Percentiles rank a stretch among this genome's conserved stretches.
These are phyloP conservation scores for Psammodynastes pulverulentus DNA, from an alignment of 2,113 vertebrate species.

Conservation along the genomic window DNA sequence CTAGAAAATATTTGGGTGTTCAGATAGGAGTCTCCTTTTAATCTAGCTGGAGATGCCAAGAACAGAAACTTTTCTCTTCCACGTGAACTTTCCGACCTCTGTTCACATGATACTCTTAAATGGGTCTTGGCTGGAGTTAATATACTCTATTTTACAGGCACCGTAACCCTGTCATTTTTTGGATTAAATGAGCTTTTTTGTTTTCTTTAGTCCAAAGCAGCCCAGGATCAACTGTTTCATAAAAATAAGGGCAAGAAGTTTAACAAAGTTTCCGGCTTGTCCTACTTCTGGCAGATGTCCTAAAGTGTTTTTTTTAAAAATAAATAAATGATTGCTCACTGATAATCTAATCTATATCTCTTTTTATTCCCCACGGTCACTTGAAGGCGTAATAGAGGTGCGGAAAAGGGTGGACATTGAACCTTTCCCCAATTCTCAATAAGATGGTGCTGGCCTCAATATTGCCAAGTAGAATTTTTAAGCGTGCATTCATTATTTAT, in stretches of 20 bases:
- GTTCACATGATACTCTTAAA: not conserved
- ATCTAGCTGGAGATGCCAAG: not conserved
- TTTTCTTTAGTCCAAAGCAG: not conserved
- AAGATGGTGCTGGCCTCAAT: not conserved
- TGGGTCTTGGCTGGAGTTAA: not conserved
- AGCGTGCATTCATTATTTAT: not conserved
- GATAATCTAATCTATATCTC: not conserved
- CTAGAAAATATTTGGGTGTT: not conserved
- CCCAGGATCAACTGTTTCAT: not conserved
- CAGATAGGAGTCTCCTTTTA: not conserved
- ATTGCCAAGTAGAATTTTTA: not conserved
- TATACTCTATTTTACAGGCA: not conserved
- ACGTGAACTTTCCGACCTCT: not conserved
- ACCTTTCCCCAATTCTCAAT: not conserved
- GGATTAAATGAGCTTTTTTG: not conserved
- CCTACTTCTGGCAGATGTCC: not conserved
- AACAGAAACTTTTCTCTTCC: not conserved
- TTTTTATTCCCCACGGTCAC: not conserved
- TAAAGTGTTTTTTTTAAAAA: not conserved
- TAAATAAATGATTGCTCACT: not conserved
- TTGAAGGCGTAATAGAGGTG: not conserved
- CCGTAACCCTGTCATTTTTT: not conserved
- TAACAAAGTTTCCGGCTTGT: not conserved
- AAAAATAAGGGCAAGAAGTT: not conserved
- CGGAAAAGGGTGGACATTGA: not conserved